Evolutionary conservation across 2,113 vertebrate genomes (phyloP), one percentile per base, ranked within the genome.

Genomic region (Uria lomvia): DNA sequence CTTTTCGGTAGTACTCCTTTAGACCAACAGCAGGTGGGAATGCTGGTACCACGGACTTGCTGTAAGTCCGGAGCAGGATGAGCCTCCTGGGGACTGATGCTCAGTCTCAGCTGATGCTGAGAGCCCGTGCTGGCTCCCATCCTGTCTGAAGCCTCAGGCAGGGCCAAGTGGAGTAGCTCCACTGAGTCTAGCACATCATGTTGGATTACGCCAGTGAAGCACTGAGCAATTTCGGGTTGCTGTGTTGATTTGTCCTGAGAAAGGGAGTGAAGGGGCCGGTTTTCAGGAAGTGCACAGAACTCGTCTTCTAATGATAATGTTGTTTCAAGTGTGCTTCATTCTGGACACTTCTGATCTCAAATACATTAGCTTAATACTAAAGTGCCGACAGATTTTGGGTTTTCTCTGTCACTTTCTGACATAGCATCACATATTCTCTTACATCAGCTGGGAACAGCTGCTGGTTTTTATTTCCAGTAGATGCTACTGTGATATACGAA

Each of bases 11-110:
- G 8, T 15, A 4, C 27, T 67, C 30, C 30, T 21, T 38, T 43
- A 68, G 36, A 38, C 5, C 6, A 78, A 12, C 14, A 27, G 50
- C 19, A 18, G 52, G 12, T 42, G n/a, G 45, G 52, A 49, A 5
- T 12, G 7, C 17, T 8, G 26, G 21, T 26, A 7, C 30, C 1
- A 6, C 0, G 0, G 29, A 13, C 49, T 36, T 1, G 3, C 38
- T 43, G 45, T 19, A 4, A 4, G 26, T n/a, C 29, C 13, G 11
- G 34, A 52, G n/a, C 27, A 20, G 19, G 34, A 26, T 21, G 38
- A 19, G 34, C 4, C 12, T 59, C 27, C 43, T 12, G 12, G 20
- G 15, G 45, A 11, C 32, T 38, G 32, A 38, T 38, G 38, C 38
- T 38, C 38, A 38, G 38, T 38, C 38, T 38, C 38, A 38, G 52